Conservation (phyloP, 2,113 vertebrate species). For the Microcebus murinus region DNA sequence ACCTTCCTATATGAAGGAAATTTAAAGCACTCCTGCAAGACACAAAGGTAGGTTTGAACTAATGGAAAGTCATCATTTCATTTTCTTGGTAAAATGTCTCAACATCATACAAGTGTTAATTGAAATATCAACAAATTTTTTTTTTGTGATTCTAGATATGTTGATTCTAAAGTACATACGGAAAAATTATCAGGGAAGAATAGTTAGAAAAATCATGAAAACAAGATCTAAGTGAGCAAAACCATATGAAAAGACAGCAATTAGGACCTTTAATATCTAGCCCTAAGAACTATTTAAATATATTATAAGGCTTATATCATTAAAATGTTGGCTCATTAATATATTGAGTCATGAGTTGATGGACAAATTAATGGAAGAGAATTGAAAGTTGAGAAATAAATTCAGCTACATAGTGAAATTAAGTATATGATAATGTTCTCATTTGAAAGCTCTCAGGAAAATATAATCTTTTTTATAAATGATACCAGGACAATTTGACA, state of each 20-base stretch:
- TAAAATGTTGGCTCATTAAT: background rate
- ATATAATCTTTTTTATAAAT: background rate
- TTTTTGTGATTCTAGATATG: background rate
- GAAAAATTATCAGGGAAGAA: background rate
- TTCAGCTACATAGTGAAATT: background rate
- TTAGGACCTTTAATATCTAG: background rate
- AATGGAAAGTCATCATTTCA: background rate
- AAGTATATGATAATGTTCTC: background rate
- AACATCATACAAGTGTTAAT: background rate
- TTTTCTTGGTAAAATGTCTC: background rate
- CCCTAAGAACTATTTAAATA: background rate
- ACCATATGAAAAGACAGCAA: background rate
- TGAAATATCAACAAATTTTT: background rate
- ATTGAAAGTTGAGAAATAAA: background rate
- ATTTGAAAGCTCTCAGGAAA: background rate
- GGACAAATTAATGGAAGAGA: background rate
- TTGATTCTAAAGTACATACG: background rate
- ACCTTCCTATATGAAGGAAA: background rate
- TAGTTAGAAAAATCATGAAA: background rate
- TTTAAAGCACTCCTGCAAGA: background rate
- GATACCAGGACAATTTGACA: background rate
- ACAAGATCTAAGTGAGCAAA: background rate
- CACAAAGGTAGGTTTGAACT: background rate
- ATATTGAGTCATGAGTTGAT: background rate
- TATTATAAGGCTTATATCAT: background rate